phyloP scores from a whole-genome alignment of 2,797 vertebrate genomes.

The Hemitrygon akajei region DNA sequence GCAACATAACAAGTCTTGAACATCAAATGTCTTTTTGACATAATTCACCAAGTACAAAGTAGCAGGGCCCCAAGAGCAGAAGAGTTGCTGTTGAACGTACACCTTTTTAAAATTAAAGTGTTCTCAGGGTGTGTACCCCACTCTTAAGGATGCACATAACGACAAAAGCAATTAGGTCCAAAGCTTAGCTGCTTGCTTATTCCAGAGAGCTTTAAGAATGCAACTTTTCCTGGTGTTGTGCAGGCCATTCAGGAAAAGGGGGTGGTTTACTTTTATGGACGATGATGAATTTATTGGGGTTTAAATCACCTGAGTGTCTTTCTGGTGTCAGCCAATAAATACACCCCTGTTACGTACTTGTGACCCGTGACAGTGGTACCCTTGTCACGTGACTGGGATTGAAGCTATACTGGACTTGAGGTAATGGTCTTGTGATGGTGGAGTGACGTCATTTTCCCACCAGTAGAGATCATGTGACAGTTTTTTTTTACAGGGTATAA shows the following conservation, averaged over 20 bases:
- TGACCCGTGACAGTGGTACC: too few relatives aligned
- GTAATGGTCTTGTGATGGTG: too few relatives aligned
- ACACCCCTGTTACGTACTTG: too few relatives aligned
- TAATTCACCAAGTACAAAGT: background rate
- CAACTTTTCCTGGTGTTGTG: background rate
- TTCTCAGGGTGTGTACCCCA: background rate
- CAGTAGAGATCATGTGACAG: too few relatives aligned
- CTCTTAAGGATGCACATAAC: background rate
- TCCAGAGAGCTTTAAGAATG: background rate
- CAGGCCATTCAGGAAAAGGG: background rate
- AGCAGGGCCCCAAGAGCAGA: background rate
- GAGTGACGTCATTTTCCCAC: too few relatives aligned
- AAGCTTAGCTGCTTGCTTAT: background rate
- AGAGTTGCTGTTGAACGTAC: background rate
- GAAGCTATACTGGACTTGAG: too few relatives aligned
- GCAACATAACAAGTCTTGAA: background rate
- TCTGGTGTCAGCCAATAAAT: constrained; percentile 5
- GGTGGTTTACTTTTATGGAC: background rate
- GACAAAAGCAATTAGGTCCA: background rate
- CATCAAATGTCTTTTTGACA: background rate
- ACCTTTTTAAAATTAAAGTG: background rate
- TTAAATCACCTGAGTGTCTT: background rate
- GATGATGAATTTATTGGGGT: background rate
- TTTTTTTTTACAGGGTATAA: too few relatives aligned
- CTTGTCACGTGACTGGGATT: too few relatives aligned